Evolutionary conservation across 2,797 vertebrate genomes (phyloP).

Genomic region (Schizopygopsis malacanthus): DNA sequence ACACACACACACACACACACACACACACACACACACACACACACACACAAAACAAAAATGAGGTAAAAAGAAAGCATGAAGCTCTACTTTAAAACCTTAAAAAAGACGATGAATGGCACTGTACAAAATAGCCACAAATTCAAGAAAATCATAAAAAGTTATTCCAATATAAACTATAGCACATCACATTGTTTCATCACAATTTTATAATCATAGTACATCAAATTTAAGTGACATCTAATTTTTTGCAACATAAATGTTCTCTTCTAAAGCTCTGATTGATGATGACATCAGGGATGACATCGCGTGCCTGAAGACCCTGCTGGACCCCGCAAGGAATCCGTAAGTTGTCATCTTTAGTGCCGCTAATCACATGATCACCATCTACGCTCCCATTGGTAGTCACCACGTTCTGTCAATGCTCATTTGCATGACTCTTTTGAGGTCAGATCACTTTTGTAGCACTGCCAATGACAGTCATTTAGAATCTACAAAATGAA

Average conservation of each 20-base stretch:
- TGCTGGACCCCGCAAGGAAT: not conserved
- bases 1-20: too few species aligned
- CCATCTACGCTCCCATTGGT: not conserved
- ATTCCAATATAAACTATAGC: too few species aligned
- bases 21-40: too few species aligned
- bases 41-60: not conserved
- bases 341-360: not conserved
- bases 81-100: not conserved
- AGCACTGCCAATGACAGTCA: too few species aligned
- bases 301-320: constrained; percentile 1
- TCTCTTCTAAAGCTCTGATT: constrained; percentile 57
- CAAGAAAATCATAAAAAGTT: not conserved
- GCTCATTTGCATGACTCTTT: not conserved
- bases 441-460: not conserved
- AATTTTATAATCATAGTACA: not conserved
- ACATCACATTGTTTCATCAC: too few species aligned
- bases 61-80: not conserved
- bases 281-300: constrained; percentile 55
- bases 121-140: not conserved
- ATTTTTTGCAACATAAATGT: not conserved
- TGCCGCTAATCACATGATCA: not conserved
- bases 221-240: not conserved
- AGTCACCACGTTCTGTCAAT: not conserved
- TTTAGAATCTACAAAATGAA: not conserved
- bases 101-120: not conserved